Conservation (phyloP, 2,888 invertebrate species). For the Eretmocerus hayati region DNA sequence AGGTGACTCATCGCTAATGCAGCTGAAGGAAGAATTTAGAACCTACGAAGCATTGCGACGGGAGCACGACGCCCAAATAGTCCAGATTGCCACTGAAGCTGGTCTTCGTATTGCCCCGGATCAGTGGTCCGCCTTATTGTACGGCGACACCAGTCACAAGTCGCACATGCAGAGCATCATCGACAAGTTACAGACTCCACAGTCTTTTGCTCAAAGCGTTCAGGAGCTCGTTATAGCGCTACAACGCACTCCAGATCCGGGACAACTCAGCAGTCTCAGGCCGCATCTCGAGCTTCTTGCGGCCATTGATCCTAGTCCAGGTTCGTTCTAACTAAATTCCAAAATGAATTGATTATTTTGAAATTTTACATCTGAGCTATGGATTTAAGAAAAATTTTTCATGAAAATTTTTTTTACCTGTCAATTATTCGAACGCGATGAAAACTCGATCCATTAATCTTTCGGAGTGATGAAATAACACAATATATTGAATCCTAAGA, state of each 20-base stretch:
- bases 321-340: no score
- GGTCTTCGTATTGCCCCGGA: constrained; percentile 95
- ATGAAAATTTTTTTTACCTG: no score
- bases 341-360: no score
- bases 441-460: no score
- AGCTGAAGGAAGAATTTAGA: constrained; percentile 92
- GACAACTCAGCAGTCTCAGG: constrained; percentile 68
- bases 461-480: no score
- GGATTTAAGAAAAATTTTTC: no score
- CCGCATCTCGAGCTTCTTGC: constrained; percentile 78
- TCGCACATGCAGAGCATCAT: constrained; percentile 95
- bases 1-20: constrained; percentile 96
- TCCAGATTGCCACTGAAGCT: constrained; percentile 96
- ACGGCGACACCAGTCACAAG: constrained; percentile 92
- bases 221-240: constrained; percentile 86
- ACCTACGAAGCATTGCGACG: constrained; percentile 87
- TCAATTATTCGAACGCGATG: no score
- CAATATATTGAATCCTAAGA: no score
- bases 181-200: constrained; percentile 88
- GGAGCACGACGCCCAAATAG: constrained; percentile 97
- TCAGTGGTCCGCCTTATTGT: constrained; percentile 94
- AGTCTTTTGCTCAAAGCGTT: constrained; percentile 84
- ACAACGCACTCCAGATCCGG: constrained; percentile 80
- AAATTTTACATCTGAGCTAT: no score
- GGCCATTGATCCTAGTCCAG: constrained; percentile 77